Percentiles rank a stretch among this genome's conserved stretches.
These are phyloP conservation scores for Acanthurus leucopareius DNA, from an alignment of 2,797 vertebrate species.

Conservation along the genomic window DNA sequence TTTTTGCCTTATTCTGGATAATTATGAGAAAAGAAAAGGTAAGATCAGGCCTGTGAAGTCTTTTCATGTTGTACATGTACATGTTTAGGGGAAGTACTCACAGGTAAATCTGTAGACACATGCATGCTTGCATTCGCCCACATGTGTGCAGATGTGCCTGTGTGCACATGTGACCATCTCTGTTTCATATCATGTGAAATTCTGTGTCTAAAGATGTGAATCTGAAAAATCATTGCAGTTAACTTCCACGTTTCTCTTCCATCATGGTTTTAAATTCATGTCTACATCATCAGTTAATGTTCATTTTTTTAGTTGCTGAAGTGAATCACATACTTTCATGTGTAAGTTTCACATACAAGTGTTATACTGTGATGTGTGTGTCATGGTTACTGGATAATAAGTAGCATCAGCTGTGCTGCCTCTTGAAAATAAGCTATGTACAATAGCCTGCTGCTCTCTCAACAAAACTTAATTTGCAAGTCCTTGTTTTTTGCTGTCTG, in stretches of 20 bases:
- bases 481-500: conserved; percentile 25
- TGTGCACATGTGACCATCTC: not conserved
- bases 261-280: conserved; percentile 19
- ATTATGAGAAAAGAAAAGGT: not conserved
- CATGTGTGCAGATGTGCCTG: conserved; percentile 19
- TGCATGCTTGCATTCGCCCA: not conserved
- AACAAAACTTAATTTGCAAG: conserved; percentile 19
- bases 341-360: conserved; percentile 21
- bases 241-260: not conserved
- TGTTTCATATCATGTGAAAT: conserved; percentile 39
- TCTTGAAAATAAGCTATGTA: conserved; percentile 49
- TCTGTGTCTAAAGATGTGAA: conserved; percentile 25
- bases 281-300: conserved; percentile 2
- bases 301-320: conserved; percentile 27
- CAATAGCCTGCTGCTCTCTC: conserved; percentile 28
- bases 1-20: not conserved
- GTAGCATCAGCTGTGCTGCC: conserved; percentile 49
- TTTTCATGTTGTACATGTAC: not conserved
- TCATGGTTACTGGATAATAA: conserved; percentile 16
- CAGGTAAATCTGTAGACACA: conserved; percentile 17
- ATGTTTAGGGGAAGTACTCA: conserved; percentile 47
- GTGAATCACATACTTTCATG: conserved; percentile 11
- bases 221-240: conserved; percentile 21
- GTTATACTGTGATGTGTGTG: conserved; percentile 22
- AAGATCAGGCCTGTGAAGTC: not conserved